Evolutionary conservation across 2,888 invertebrate species (phyloP).

Genomic region (Anarsia innoxiella): DNA sequence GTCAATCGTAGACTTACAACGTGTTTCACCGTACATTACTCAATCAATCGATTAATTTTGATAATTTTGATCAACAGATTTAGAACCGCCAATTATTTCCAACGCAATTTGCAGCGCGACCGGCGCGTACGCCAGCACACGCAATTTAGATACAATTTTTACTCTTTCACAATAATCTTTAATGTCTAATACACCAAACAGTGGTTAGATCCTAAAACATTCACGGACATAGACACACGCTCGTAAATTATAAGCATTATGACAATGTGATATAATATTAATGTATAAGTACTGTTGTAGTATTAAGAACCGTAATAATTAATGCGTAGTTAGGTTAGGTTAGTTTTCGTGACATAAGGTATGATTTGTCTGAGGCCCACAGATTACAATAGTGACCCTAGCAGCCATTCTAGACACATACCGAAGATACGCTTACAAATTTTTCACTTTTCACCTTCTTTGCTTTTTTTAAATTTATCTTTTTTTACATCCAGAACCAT

Average conservation of each 20-base stretch:
- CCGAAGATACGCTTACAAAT: constrained; percentile 64
- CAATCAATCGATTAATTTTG: constrained; percentile 48
- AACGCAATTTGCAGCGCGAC: constrained; percentile 37
- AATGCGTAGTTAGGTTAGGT: constrained; percentile 71
- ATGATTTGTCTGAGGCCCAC: constrained; percentile 66
- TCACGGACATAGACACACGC: constrained; percentile 76
- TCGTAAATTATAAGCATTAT: constrained; percentile 75
- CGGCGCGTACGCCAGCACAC: constrained; percentile 30
- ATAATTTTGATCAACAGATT: constrained; percentile 62
- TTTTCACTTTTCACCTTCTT: constrained; percentile 58
- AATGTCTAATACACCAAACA: constrained; percentile 70
- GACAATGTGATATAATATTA: constrained; percentile 75
- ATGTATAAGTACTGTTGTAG: constrained; percentile 70
- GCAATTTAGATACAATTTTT: constrained; percentile 48
- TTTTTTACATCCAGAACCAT: constrained; percentile 75
- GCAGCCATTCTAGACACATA: constrained; percentile 70
- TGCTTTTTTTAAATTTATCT: constrained; percentile 67
- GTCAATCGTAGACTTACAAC: constrained; percentile 54
- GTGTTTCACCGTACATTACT: constrained; percentile 46
- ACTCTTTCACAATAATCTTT: constrained; percentile 48
- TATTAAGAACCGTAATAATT: constrained; percentile 71
- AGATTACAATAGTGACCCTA: constrained; percentile 72
- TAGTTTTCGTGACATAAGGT: constrained; percentile 59
- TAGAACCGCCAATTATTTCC: constrained; percentile 55
- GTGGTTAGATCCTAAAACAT: constrained; percentile 70